Conservation (phyloP, 2,797 vertebrate genomes). For the Crossoptilon crossoptilon region DNA sequence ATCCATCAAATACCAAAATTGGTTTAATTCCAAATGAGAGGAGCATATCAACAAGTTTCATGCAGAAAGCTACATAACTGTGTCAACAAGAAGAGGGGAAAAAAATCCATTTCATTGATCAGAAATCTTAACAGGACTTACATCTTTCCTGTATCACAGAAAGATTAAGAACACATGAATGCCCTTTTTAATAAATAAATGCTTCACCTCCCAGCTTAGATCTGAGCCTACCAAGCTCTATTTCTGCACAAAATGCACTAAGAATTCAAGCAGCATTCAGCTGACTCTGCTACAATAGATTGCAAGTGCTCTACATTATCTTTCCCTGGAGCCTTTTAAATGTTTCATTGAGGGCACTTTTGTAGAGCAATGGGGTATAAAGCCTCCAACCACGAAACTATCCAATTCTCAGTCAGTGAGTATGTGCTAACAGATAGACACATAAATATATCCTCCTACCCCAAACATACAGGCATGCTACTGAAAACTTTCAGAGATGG, state of each 20-base stretch:
- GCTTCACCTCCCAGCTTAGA: background rate
- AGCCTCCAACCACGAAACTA: background rate
- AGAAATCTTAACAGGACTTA: background rate
- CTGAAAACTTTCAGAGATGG: background rate
- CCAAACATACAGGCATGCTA: background rate
- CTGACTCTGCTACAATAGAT: background rate
- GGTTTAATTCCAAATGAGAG: slow-evolving; percentile 90
- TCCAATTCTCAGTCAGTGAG: background rate
- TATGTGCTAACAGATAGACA: background rate
- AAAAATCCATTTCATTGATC: background rate
- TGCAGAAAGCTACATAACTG: slow-evolving; percentile 95
- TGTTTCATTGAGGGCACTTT: background rate
- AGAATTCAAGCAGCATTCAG: background rate
- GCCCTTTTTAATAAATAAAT: background rate
- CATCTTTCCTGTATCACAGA: background rate
- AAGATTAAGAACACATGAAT: background rate
- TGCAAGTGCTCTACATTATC: background rate
- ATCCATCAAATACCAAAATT: slow-evolving; percentile 95
- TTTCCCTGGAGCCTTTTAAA: background rate
- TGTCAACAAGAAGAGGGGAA: background rate
- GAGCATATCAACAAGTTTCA: slow-evolving; percentile 97
- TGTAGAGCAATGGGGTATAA: background rate
- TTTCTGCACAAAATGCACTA: background rate
- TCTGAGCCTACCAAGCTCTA: background rate
- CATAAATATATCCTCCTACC: background rate